phyloP scores from a whole-genome alignment of 2,888 invertebrate species.

The Lepidocyrtoides sp. region DNA sequence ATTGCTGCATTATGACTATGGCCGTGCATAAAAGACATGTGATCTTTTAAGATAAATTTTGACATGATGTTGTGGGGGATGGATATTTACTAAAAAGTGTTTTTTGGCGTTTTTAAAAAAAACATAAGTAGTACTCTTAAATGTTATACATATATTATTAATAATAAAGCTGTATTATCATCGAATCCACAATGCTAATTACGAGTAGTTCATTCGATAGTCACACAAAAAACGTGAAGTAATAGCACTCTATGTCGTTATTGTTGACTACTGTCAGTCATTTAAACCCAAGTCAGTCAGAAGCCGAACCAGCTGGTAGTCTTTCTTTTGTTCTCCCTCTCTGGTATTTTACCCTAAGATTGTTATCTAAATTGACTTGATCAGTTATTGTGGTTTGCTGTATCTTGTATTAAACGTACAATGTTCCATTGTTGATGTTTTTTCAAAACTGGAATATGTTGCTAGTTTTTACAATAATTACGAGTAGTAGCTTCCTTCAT shows the following conservation, averaged over 20 bases:
- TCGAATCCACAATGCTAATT: background rate
- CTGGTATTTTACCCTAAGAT: background rate
- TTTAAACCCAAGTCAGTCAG: background rate
- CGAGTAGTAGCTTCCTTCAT: too few species aligned
- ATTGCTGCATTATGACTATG: slow-evolving; percentile 23
- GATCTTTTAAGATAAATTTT: slow-evolving; percentile 35
- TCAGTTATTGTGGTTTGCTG: slow-evolving; percentile 33
- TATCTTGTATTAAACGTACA: background rate
- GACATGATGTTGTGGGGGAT: slow-evolving; percentile 23
- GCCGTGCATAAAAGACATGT: slow-evolving; percentile 8
- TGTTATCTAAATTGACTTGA: background rate
- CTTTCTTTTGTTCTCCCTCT: background rate
- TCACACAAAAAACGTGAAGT: background rate
- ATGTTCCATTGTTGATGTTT: slow-evolving; percentile 3
- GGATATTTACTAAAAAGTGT: background rate
- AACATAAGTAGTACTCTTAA: background rate
- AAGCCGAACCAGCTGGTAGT: slow-evolving; percentile 37
- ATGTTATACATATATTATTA: background rate
- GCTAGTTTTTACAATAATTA: too few species aligned
- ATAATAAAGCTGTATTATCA: background rate
- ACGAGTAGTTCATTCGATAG: slow-evolving; percentile 10
- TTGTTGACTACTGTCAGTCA: slow-evolving; percentile 58
- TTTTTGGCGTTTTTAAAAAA: background rate
- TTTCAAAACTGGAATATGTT: background rate
- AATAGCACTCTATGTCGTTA: background rate